These are phyloP conservation scores for Cartodere bifasciata DNA, from an alignment of 2,888 invertebrate species.

Conservation along the genomic window DNA sequence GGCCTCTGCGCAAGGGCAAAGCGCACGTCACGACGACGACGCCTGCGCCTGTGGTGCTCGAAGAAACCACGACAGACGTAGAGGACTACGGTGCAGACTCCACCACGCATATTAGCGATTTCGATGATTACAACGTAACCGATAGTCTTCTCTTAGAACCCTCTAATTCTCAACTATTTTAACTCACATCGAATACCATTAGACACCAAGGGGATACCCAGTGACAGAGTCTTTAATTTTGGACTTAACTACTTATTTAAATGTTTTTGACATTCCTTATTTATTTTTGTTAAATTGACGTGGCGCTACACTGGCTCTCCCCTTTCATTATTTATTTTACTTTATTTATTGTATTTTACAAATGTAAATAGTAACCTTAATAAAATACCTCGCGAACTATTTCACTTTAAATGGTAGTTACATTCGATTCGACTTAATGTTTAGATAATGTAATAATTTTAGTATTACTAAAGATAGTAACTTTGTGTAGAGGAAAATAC, in stretches of 20 bases:
- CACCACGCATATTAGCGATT: slow-evolving; percentile 32
- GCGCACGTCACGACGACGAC: slow-evolving; percentile 35
- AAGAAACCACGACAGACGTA: slow-evolving; percentile 33
- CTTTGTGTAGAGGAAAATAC: too few relatives aligned
- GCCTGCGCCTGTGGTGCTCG: slow-evolving; percentile 28
- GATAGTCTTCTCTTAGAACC: slow-evolving; percentile 9
- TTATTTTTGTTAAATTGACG: too few relatives aligned
- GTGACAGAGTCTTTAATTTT: background rate
- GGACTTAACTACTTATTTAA: slow-evolving; percentile 10
- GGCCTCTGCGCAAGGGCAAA: too few relatives aligned
- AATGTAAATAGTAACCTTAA: slow-evolving; percentile 32
- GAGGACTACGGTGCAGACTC: slow-evolving; percentile 33
- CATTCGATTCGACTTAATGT: too few relatives aligned
- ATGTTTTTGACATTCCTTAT: too few relatives aligned
- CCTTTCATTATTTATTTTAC: slow-evolving; percentile 33
- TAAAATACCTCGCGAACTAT: slow-evolving; percentile 29
- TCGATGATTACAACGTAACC: slow-evolving; percentile 31
- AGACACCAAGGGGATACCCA: background rate
- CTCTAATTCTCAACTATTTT: slow-evolving; percentile 10
- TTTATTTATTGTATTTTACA: slow-evolving; percentile 36
- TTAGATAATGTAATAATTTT: too few relatives aligned
- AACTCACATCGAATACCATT: slow-evolving; percentile 8
- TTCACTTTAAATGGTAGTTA: too few relatives aligned
- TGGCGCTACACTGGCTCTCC: too few relatives aligned
- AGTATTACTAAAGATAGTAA: too few relatives aligned